Evolutionary conservation across 2,888 invertebrate species (phyloP).

Genomic region (Tromatobia lineatoria): DNA sequence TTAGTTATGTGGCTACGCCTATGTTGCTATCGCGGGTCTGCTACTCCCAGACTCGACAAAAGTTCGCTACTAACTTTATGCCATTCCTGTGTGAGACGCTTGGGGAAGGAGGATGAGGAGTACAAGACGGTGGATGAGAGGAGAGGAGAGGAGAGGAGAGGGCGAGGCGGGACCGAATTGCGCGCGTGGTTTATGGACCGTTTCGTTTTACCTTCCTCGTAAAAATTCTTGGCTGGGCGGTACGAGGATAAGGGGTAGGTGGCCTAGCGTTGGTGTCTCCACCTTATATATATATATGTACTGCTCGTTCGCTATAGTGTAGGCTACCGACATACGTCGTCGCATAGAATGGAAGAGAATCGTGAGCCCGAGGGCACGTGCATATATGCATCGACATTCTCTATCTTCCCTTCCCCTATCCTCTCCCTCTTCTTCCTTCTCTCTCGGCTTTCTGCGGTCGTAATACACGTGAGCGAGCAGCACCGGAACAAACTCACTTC

Average conservation of each 20-base stretch:
- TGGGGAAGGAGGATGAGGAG: constrained; percentile 21
- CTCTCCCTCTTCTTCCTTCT: constrained; percentile 58
- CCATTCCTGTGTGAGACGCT: constrained; percentile 64
- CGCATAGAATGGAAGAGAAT: constrained; percentile 1
- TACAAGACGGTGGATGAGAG: no score
- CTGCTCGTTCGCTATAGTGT: background rate
- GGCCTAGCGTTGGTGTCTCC: no score
- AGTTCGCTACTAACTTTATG: constrained; percentile 76
- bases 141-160: background rate
- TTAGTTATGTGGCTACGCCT: background rate
- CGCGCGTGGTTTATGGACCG: constrained; percentile 77
- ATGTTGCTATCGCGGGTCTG: constrained; percentile 13
- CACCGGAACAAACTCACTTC: constrained; percentile 1
- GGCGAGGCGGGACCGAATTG: constrained; percentile 69
- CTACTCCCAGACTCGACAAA: constrained; percentile 49
- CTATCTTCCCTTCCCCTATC: constrained; percentile 3
- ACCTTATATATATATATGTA: no score
- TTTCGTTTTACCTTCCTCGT: constrained; percentile 80
- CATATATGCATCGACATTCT: constrained; percentile 3
- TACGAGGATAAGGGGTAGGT: no score
- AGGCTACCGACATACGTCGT: constrained; percentile 21
- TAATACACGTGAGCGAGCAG: constrained; percentile 17
- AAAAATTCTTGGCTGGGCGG: constrained; percentile 75
- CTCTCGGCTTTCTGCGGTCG: constrained; percentile 25
- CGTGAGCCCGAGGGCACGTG: background rate